Evolutionary conservation across 2,113 vertebrate species (phyloP).

Genomic region (Geothlypis trichas): DNA sequence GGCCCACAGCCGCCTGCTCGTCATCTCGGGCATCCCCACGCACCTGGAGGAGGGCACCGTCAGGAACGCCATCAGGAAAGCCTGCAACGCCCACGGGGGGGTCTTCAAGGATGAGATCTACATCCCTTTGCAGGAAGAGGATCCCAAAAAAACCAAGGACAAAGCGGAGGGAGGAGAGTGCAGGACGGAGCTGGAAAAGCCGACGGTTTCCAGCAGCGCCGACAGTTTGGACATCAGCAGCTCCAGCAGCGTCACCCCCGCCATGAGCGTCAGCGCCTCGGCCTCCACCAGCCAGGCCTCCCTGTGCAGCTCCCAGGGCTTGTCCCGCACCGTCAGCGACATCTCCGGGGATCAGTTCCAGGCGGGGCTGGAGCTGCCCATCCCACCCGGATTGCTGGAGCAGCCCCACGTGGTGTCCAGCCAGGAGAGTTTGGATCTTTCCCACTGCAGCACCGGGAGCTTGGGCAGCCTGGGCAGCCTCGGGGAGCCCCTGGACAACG

Average conservation of each 20-base stretch:
- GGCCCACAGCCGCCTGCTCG: constrained; percentile 90
- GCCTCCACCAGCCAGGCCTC: constrained; percentile 94
- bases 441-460: constrained; percentile 92
- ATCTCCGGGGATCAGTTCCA: constrained; percentile 86
- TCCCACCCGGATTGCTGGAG: constrained; percentile 80
- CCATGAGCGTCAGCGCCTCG: constrained; percentile 89
- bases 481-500: constrained; percentile 86
- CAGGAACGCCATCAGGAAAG: constrained; percentile 89
- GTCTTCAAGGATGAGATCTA: constrained; percentile 97
- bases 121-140: constrained; percentile 92
- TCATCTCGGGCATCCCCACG: constrained; percentile 94
- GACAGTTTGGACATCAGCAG: constrained; percentile 90
- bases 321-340: constrained; percentile 88
- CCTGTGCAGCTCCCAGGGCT: constrained; percentile 91
- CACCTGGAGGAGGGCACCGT: constrained; percentile 92
- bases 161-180: constrained; percentile 79
- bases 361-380: constrained; percentile 73
- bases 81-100: constrained; percentile 92
- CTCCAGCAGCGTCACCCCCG: constrained; percentile 90
- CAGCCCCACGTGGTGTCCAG: constrained; percentile 89
- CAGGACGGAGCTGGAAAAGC: constrained; percentile 79
- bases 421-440: constrained; percentile 94
- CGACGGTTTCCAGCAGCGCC: constrained; percentile 66
- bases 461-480: constrained; percentile 92
- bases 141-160: constrained; percentile 84